Conservation (phyloP, 2,113 vertebrate species). For the Takifugu flavidus region DNA sequence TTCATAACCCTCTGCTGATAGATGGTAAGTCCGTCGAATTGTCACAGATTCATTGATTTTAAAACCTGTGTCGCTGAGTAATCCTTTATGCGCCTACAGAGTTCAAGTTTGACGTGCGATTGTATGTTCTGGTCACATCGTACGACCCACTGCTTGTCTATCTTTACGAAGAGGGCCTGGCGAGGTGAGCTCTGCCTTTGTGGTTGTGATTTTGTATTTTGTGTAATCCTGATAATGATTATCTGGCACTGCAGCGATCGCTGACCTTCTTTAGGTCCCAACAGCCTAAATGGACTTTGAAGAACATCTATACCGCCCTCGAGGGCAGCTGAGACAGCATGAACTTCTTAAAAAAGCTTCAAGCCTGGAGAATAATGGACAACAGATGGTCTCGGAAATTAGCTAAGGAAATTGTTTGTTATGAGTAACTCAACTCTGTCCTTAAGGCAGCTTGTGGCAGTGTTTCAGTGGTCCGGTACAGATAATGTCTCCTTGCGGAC, state of each 20-base stretch:
- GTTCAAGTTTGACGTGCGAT: constrained; percentile 95
- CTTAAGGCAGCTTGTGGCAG: not conserved
- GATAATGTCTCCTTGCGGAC: too few relatives aligned
- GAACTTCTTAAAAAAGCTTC: not conserved
- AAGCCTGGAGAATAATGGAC: not conserved
- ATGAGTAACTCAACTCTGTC: not conserved
- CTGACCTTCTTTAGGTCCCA: not conserved
- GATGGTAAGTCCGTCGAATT: constrained; percentile 80
- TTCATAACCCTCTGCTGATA: constrained; percentile 90
- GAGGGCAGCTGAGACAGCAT: not conserved
- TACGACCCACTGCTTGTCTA: constrained; percentile 93
- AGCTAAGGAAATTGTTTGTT: not conserved
- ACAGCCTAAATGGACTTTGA: not conserved
- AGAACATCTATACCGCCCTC: not conserved
- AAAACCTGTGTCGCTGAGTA: not conserved
- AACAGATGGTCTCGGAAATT: not conserved
- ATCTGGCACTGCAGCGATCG: not conserved
- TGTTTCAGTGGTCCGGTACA: not conserved
- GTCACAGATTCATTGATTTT: not conserved
- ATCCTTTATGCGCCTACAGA: constrained; percentile 61
- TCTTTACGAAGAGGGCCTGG: constrained; percentile 94
- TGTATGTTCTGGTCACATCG: constrained; percentile 95
- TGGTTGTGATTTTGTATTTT: not conserved
- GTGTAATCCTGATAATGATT: not conserved
- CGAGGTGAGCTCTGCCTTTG: constrained; percentile 78